phyloP scores from a whole-genome alignment of 1,140 invertebrate species.

The Pseudomyrmex concolor region DNA sequence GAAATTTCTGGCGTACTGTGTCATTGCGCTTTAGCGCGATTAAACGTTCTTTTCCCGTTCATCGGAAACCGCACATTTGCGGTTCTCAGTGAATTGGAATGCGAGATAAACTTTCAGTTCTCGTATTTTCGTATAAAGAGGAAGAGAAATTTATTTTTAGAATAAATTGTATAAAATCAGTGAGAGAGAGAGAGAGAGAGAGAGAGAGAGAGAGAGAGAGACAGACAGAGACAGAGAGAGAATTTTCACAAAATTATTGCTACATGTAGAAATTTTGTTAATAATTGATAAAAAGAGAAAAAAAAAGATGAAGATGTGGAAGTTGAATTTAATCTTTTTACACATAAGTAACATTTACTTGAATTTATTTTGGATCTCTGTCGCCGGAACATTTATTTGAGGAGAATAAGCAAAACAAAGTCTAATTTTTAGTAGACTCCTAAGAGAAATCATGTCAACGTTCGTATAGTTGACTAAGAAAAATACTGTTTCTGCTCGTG shows the following conservation, averaged over 20 bases:
- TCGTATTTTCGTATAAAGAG: not conserved
- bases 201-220: too few relatives aligned
- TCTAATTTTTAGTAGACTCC: slow-evolving; percentile 57
- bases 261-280: too few relatives aligned
- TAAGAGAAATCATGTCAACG: slow-evolving; percentile 55
- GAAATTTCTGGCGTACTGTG: slow-evolving; percentile 25
- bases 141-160: not conserved
- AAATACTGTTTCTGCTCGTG: slow-evolving; percentile 54
- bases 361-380: not conserved
- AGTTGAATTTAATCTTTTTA: not conserved
- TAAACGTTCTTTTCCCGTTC: slow-evolving; percentile 6
- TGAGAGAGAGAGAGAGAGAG: not conserved
- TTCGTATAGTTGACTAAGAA: slow-evolving; percentile 44
- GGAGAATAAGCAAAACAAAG: slow-evolving; percentile 47
- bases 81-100: not conserved
- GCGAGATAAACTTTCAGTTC: not conserved
- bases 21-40: slow-evolving; percentile 37
- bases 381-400: slow-evolving; percentile 33
- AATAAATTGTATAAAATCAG: slow-evolving; percentile 3
- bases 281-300: too few relatives aligned
- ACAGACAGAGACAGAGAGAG: too few relatives aligned
- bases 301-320: too few relatives aligned
- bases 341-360: slow-evolving; percentile 14
- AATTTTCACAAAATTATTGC: too few relatives aligned
- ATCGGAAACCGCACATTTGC: not conserved